Conservation (phyloP, 2,113 vertebrate species). For the Bambusicola thoracicus region DNA sequence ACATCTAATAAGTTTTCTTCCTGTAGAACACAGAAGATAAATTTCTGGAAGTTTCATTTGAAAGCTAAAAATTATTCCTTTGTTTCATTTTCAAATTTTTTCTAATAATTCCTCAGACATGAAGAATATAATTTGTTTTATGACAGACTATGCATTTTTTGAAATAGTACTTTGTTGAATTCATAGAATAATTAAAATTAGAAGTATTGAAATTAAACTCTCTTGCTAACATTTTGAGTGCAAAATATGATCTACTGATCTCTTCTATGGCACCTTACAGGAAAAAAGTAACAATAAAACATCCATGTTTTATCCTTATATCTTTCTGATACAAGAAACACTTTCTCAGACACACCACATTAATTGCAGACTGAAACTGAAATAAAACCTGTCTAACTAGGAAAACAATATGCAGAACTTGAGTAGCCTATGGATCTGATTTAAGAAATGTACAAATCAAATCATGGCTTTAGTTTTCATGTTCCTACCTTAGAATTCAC, state of each 20-base stretch:
- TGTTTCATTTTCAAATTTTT: neutral
- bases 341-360: neutral
- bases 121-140: neutral
- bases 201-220: neutral
- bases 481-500: neutral
- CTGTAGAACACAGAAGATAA: neutral
- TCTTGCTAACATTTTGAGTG: neutral
- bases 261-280: neutral
- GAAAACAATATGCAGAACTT: neutral
- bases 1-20: neutral
- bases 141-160: neutral
- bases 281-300: neutral
- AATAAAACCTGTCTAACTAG: neutral
- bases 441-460: neutral
- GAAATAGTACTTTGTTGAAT: neutral
- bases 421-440: neutral
- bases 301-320: neutral
- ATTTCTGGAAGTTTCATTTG: neutral
- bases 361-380: neutral
- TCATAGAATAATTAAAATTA: neutral
- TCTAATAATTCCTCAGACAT: neutral
- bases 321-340: neutral
- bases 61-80: neutral
- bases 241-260: neutral
- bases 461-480: neutral